Conservation (phyloP, 2,888 invertebrate species). For the Rotaria socialis region DNA sequence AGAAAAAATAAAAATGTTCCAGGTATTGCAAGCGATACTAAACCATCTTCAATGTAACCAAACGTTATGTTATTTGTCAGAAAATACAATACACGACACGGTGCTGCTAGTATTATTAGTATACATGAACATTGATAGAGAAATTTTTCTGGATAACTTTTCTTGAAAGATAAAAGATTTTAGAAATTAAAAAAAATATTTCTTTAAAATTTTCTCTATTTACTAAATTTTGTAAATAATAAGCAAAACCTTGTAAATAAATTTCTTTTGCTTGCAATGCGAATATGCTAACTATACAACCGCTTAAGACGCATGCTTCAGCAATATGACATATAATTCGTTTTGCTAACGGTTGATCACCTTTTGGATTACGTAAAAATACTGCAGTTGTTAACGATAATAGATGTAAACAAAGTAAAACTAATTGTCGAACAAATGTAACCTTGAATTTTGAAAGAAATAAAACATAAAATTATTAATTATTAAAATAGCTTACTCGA, state of each 20-base stretch:
- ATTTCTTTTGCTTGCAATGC: slow-evolving; percentile 84
- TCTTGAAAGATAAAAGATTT: slow-evolving; percentile 64
- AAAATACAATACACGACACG: slow-evolving; percentile 66
- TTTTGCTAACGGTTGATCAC: slow-evolving; percentile 57
- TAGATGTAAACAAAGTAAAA: slow-evolving; percentile 80
- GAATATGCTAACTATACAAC: slow-evolving; percentile 81
- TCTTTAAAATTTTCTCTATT: not conserved
- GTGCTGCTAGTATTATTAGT: slow-evolving; percentile 80
- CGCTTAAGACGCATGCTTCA: slow-evolving; percentile 78
- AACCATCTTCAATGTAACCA: slow-evolving; percentile 72
- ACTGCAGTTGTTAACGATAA: slow-evolving; percentile 81
- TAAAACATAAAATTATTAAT: not conserved
- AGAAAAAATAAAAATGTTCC: slow-evolving; percentile 94
- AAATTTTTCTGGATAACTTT: slow-evolving; percentile 86
- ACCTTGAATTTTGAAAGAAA: slow-evolving; percentile 64
- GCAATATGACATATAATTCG: slow-evolving; percentile 66
- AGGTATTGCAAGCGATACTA: slow-evolving; percentile 84
- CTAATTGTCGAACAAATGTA: slow-evolving; percentile 82
- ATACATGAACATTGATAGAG: slow-evolving; percentile 86
- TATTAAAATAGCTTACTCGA: slow-evolving; percentile 63
- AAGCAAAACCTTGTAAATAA: slow-evolving; percentile 81
- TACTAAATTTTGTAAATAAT: slow-evolving; percentile 86
- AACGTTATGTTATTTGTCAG: slow-evolving; percentile 54
- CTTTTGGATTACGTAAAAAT: slow-evolving; percentile 76
- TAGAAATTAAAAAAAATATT: not conserved